Evolutionary conservation across 2,888 invertebrate species (phyloP), one percentile per base, ranked within the genome.

Genomic region (Sinhomidia bicolor): DNA sequence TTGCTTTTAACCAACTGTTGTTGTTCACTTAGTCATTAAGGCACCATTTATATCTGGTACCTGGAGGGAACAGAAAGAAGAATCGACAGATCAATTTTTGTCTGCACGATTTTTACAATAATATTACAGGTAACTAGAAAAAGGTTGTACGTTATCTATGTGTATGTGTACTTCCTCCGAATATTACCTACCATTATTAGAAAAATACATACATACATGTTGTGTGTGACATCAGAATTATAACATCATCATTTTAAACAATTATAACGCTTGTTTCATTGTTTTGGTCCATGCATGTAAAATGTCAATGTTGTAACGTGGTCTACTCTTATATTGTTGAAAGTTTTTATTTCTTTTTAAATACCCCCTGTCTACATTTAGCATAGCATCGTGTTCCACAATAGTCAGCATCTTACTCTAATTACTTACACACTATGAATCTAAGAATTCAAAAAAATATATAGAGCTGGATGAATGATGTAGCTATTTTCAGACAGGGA

Each of bases 11-110:
- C 23, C 57, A 57, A 32, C n/a, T 3, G 60, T 29, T 32, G 60
- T 32, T n/a, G 54, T 32, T 6, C 0, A 12, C 36, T 71, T 29
- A 29, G 1, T 65, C 0, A 6, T n/a, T 81, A 87, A 87, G 87
- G 81, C 87, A 76, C 87, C 87, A 87, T 87, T 87, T 87, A 82
- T 10, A 87, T 87, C 87, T 87, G 87, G 81, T 82, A 82, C 87
- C 87, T 60, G 74, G 62, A 80, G 71, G 80, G 81, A 80, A 32
- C 85, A 85, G 74, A 84, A 78, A 14, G 26, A 54, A 76, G 76
- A 51, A 51, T 29, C 17, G 41, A 41, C 68, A 71, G 68, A 71
- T 5, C 0, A 82, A 20, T 74, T 20, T 44, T 44, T n/a, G n/a
- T 84, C 47, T 23, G 60, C 20, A 17, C n/a, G 26, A n/a, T 23